These are phyloP conservation scores for Drosophila lacteicornis DNA, from an alignment of 1,140 invertebrate species.

Conservation along the genomic window DNA sequence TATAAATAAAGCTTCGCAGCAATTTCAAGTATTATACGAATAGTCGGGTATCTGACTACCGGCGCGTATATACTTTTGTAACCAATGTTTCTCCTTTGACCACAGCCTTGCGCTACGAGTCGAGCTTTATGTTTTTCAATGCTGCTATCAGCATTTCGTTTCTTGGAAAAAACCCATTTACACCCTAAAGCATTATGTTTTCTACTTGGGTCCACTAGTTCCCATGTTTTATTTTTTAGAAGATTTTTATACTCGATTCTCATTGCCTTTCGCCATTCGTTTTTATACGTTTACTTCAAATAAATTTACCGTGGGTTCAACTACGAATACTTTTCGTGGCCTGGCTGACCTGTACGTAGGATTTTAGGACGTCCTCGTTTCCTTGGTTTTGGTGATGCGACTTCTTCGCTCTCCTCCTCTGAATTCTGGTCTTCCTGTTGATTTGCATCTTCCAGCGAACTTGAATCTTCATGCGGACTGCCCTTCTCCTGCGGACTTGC, in stretches of 20 bases:
- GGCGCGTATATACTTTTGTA: neutral
- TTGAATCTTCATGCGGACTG: neutral
- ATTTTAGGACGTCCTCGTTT: neutral
- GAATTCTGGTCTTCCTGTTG: neutral
- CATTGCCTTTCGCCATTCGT: conserved; percentile 5
- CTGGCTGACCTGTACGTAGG: neutral
- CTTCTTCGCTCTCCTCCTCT: neutral
- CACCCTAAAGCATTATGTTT: neutral
- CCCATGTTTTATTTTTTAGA: neutral
- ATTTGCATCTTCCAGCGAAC: neutral
- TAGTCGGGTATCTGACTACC: neutral
- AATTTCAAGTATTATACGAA: neutral
- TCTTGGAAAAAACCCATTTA: neutral
- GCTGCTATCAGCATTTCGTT: neutral
- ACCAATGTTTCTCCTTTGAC: neutral
- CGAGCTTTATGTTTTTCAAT: neutral
- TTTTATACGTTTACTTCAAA: neutral
- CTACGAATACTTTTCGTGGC: neutral
- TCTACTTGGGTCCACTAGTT: neutral
- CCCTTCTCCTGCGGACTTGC: neutral
- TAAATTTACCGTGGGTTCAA: neutral
- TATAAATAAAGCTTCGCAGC: neutral
- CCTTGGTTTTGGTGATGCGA: neutral
- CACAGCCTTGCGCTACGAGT: neutral
- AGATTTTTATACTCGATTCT: neutral